Conservation (phyloP, 2,888 invertebrate genomes). For the Drosophila longiperda region DNA sequence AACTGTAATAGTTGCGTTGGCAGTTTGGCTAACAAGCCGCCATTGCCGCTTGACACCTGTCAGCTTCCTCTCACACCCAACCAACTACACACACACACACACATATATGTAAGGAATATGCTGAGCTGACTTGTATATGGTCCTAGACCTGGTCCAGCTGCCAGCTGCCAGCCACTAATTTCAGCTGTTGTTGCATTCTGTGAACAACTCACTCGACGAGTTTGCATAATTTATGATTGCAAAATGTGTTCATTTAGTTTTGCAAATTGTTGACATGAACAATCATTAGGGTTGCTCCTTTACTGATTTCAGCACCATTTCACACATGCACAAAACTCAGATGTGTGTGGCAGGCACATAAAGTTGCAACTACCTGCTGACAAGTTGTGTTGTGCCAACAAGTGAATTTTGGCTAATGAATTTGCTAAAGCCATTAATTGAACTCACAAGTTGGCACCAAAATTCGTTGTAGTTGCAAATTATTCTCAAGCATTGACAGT, state of each 20-base stretch:
- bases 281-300: conserved; percentile 66
- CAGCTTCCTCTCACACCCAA: conserved; percentile 17
- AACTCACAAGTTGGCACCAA: neutral
- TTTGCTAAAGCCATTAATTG: conserved; percentile 17
- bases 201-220: conserved; percentile 51
- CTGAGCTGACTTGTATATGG: conserved; percentile 6
- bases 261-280: conserved; percentile 80
- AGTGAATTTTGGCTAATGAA: conserved; percentile 28
- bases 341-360: conserved; percentile 25
- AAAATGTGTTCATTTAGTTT: conserved; percentile 81
- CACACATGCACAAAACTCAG: conserved; percentile 31
- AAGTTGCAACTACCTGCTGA: conserved; percentile 21
- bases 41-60: conserved; percentile 58
- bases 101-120: conserved; percentile 26
- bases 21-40: conserved; percentile 75
- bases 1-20: conserved; percentile 67
- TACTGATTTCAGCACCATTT: conserved; percentile 75
- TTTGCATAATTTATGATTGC: conserved; percentile 78
- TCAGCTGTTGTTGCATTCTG: conserved; percentile 12
- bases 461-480: neutral
- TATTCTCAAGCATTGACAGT: neutral
- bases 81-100: neutral
- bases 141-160: conserved; percentile 12
- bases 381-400: conserved; percentile 27
- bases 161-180: conserved; percentile 20